Base-by-base conservation (phyloP, 2,113 vertebrate genomes). In the Acanthochromis polyacanthus region DNA sequence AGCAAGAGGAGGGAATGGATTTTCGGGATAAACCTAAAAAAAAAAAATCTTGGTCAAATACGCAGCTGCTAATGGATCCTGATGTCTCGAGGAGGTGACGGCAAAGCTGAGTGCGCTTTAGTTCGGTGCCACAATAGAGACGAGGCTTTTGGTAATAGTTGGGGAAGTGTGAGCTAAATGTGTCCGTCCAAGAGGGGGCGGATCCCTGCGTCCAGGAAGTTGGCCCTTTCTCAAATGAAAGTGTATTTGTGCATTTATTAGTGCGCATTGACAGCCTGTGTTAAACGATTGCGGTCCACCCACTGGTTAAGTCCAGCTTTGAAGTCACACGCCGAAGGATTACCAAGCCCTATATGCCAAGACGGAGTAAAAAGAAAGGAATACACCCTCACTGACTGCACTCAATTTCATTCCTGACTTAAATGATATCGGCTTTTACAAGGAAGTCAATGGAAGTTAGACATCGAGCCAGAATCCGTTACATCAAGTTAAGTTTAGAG, bases 201-300 rank as follows among this genome's bases (percentile, higher is more conserved):
- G 69, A 14, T 43, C 40, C 11, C 40, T n/a, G 2, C 9, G 9
- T 51, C 48, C 48, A 51, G 48, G 19, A 81, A 80, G 65, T 85
- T 88, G 86, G 84, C 86, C 48, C 36, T 69, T 75, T 85, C 88
- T 89, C 88, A 92, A 89, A 87, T 88, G 30, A 87, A 82, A 87
- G 82, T 82, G 72, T 73, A 84, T 86, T 74, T 69, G 56, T 80
- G 79, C 71, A 82, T 88, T 86, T 87, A 82, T 86, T 82, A 71
- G 68, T 50, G 52, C 14, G 50, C 71, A 9, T 71, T 79, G 82
- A 82, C 71, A 88, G 81, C 43, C 79, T 66, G 81, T 48, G 61
- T 80, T 64, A 81, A 81, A 82, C 19, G 36, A 71, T 51, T 30
- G 63, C 76, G 70, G 43, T 82, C 78, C 78, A 66, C 87, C 81